Conservation (phyloP, 2,113 vertebrate species). For the Gymnobelideus leadbeateri region DNA sequence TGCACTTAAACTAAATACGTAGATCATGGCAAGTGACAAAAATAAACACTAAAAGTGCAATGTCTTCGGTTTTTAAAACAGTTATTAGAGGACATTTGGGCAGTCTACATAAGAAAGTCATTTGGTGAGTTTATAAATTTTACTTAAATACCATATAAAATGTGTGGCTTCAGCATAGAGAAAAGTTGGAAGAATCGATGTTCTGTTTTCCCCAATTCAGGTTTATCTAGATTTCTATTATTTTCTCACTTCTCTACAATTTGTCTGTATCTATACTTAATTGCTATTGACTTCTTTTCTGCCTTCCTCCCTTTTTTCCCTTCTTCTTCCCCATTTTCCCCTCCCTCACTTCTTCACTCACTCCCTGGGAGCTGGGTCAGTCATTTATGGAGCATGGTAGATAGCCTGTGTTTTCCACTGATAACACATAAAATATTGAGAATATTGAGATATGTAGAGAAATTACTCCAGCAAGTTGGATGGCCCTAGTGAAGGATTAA, state of each 20-base stretch:
- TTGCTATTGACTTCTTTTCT: neutral
- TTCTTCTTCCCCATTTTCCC: neutral
- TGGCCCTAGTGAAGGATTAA: neutral
- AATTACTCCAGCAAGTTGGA: neutral
- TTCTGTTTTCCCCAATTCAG: neutral
- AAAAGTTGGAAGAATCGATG: neutral
- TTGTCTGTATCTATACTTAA: neutral
- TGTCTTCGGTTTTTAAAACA: conserved; percentile 9
- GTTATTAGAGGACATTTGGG: conserved; percentile 1
- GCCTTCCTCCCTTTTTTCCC: neutral
- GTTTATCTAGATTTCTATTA: neutral
- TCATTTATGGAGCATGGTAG: neutral
- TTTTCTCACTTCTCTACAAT: neutral
- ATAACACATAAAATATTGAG: neutral
- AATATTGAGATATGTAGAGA: neutral
- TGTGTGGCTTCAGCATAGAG: neutral
- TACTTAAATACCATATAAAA: neutral
- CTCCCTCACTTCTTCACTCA: neutral
- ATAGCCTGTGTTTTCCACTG: neutral
- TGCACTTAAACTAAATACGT: conserved; percentile 33
- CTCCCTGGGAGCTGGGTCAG: neutral
- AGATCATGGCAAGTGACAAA: conserved; percentile 7
- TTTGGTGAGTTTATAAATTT: neutral
- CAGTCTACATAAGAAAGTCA: neutral
- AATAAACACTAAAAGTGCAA: neutral